A percentile compares a stretch with the other conserved stretches of the same genome.
Conservation (phyloP, 2,113 vertebrate genomes). For the Otus sunia region DNA sequence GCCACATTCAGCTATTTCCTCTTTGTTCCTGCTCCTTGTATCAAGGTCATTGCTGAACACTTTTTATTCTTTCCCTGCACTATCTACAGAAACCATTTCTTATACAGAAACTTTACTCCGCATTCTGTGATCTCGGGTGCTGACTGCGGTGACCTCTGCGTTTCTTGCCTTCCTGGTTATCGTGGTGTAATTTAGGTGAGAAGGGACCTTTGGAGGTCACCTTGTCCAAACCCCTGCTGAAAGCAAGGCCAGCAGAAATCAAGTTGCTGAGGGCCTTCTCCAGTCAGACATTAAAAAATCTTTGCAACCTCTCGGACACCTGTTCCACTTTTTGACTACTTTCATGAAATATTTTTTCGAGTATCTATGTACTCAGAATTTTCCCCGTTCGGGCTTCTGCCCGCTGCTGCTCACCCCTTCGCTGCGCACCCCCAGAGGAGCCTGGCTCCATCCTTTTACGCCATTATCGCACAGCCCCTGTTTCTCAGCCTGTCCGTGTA, state of each 20-base stretch:
- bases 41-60: conserved; percentile 61
- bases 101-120: background rate
- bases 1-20: conserved; percentile 53
- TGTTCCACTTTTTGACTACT: background rate
- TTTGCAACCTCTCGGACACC: background rate
- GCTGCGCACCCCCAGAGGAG: fast-evolving
- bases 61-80: conserved; percentile 26
- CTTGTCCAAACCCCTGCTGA: background rate
- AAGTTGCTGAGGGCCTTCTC: conserved; percentile 27
- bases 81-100: background rate
- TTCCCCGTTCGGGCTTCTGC: background rate
- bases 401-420: background rate
- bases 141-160: background rate
- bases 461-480: background rate
- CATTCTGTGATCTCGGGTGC: background rate
- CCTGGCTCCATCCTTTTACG: background rate
- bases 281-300: background rate
- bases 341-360: background rate
- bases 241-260: conserved; percentile 15
- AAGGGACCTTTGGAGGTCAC: background rate
- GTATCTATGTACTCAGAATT: background rate
- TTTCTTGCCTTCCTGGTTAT: background rate
- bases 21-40: conserved; percentile 59
- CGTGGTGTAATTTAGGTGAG: background rate
- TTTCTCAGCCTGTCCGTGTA: background rate